Percentiles rank a stretch among this genome's conserved stretches.
Evolutionary conservation across 2,113 vertebrate genomes (phyloP).

Genomic region (Drymodes brunneopygia): DNA sequence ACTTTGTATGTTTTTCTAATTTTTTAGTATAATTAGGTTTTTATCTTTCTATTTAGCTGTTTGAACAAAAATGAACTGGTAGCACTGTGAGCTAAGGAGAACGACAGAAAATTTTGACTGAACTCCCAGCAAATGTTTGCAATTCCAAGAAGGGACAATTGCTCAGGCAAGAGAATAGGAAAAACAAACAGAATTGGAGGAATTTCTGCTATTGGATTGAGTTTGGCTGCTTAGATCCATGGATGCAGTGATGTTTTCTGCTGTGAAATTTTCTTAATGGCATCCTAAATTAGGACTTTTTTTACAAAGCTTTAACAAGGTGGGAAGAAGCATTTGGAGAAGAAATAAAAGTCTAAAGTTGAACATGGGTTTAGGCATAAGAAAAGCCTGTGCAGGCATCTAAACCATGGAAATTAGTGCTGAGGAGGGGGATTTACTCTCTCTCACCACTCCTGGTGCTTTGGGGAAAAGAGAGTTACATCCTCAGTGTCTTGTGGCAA

Average conservation of each 20-base stretch:
- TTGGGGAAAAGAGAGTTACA: neutral
- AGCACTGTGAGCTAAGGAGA: neutral
- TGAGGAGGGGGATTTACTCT: neutral
- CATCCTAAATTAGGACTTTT: neutral
- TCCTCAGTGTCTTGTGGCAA: neutral
- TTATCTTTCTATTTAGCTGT: neutral
- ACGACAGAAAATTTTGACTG: neutral
- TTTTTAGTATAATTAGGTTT: neutral
- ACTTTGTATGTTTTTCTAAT: neutral
- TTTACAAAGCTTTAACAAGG: neutral
- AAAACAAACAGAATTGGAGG: accelerated
- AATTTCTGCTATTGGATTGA: neutral
- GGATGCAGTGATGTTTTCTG: neutral
- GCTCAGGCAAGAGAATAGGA: neutral
- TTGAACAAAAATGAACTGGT: neutral
- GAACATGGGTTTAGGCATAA: neutral
- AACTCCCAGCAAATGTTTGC: neutral
- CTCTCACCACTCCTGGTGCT: neutral
- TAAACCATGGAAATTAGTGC: neutral
- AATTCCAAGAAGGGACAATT: neutral
- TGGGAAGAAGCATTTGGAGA: neutral
- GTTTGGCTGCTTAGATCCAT: neutral
- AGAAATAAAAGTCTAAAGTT: neutral
- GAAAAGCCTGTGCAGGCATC: neutral
- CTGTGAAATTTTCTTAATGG: neutral